Conservation (phyloP, 2,888 invertebrate genomes). For the Luperina testacea region DNA sequence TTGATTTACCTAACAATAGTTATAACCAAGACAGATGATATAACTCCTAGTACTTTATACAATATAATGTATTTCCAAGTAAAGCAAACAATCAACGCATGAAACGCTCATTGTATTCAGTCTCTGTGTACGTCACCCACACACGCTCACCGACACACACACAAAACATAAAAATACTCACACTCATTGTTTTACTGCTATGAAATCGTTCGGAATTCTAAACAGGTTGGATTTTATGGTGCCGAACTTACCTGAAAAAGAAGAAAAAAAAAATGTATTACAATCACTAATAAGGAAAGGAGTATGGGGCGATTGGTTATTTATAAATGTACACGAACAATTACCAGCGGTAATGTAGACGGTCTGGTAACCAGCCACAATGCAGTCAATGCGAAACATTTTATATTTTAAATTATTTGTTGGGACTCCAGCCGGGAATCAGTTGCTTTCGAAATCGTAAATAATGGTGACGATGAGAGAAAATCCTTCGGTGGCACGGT, state of each 20-base stretch:
- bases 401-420: conserved; percentile 50
- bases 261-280: conserved; percentile 78
- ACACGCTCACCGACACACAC: conserved; percentile 35
- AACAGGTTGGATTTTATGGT: conserved; percentile 77
- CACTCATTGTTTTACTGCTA: conserved; percentile 73
- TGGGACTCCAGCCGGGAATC: neutral
- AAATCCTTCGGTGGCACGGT: neutral
- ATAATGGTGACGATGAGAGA: conserved; percentile 10
- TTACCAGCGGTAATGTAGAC: conserved; percentile 47
- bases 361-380: conserved; percentile 52
- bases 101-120: conserved; percentile 61
- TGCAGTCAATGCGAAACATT: conserved; percentile 48
- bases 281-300: conserved; percentile 73
- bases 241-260: conserved; percentile 84
- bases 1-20: conserved; percentile 47
- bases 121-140: conserved; percentile 30
- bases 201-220: conserved; percentile 73
- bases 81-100: conserved; percentile 63
- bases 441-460: conserved; percentile 6
- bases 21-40: conserved; percentile 52
- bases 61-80: conserved; percentile 67
- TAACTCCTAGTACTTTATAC: conserved; percentile 46
- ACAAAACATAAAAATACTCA: conserved; percentile 63
- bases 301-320: conserved; percentile 71
- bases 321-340: conserved; percentile 63